These are phyloP conservation scores for Uropetala carovei DNA, from an alignment of 2,888 invertebrate species.

Conservation along the genomic window DNA sequence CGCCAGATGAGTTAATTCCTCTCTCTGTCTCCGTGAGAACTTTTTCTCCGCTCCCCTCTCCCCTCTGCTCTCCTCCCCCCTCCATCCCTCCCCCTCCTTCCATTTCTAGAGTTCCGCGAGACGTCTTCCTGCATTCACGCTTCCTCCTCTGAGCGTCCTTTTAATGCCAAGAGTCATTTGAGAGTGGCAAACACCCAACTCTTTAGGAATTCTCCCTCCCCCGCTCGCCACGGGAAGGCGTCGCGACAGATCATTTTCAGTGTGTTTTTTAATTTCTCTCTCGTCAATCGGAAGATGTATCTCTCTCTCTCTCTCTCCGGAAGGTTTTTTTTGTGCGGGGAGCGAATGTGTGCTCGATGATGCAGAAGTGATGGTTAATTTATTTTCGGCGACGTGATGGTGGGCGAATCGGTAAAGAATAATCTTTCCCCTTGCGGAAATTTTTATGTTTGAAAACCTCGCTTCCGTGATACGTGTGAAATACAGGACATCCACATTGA, in stretches of 20 bases:
- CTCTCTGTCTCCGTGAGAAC: constrained; percentile 23
- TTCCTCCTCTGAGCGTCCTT: constrained; percentile 11
- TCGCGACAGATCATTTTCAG: not conserved
- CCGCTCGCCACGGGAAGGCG: not conserved
- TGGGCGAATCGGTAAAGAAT: not conserved
- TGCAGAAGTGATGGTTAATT: too few relatives aligned
- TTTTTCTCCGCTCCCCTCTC: not conserved
- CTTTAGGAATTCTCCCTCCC: not conserved
- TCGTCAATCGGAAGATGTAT: not conserved
- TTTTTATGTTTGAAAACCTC: too few relatives aligned
- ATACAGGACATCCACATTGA: too few relatives aligned
- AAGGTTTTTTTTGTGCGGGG: too few relatives aligned
- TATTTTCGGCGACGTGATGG: too few relatives aligned
- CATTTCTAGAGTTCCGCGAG: too few relatives aligned
- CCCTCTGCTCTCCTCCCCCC: too few relatives aligned
- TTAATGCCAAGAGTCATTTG: constrained; percentile 35
- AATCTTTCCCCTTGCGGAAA: too few relatives aligned
- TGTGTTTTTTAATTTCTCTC: not conserved
- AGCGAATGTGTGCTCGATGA: too few relatives aligned
- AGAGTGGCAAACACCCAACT: constrained; percentile 16
- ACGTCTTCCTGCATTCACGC: not conserved
- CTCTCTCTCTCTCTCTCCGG: not conserved
- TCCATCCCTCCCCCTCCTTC: too few relatives aligned
- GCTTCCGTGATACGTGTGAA: too few relatives aligned
- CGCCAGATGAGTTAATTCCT: constrained; percentile 31